Percentiles rank a stretch among this genome's conserved stretches.
phyloP scores from a whole-genome alignment of 2,797 vertebrate species.

The Aphelocoma californica region DNA sequence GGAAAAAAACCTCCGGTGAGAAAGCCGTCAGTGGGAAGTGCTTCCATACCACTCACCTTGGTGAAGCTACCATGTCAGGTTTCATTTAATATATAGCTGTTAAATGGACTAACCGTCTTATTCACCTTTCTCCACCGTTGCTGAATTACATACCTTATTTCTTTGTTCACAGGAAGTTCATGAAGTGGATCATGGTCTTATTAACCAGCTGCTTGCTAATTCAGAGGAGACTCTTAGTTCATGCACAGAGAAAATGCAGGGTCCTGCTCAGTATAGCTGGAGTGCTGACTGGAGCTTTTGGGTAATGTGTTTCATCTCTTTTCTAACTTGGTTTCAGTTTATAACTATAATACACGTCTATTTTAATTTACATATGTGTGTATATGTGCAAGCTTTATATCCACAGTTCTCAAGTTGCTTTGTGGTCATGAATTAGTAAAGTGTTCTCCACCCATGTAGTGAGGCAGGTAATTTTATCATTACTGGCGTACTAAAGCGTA shows the following conservation, averaged over 20 bases:
- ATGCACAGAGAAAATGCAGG: slow-evolving; percentile 67
- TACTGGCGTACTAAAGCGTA: neutral
- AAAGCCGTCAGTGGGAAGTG: neutral
- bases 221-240: slow-evolving; percentile 57
- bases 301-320: slow-evolving; percentile 38
- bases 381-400: neutral
- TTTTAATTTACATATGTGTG: neutral
- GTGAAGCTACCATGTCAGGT: neutral
- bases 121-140: neutral
- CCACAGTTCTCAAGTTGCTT: slow-evolving; percentile 12
- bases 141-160: neutral
- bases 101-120: neutral
- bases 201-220: slow-evolving; percentile 55
- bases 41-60: neutral
- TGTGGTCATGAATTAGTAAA: slow-evolving; percentile 51
- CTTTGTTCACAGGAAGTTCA: slow-evolving; percentile 67
- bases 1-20: neutral
- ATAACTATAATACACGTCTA: neutral
- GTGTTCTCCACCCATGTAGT: neutral
- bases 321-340: neutral
- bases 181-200: slow-evolving; percentile 66
- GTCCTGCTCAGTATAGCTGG: slow-evolving; percentile 68
- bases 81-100: neutral
- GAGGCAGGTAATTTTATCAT: slow-evolving; percentile 43
- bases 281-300: slow-evolving; percentile 76